phyloP scores from a whole-genome alignment of 2,797 vertebrate genomes.

The Lacerta viridis region DNA sequence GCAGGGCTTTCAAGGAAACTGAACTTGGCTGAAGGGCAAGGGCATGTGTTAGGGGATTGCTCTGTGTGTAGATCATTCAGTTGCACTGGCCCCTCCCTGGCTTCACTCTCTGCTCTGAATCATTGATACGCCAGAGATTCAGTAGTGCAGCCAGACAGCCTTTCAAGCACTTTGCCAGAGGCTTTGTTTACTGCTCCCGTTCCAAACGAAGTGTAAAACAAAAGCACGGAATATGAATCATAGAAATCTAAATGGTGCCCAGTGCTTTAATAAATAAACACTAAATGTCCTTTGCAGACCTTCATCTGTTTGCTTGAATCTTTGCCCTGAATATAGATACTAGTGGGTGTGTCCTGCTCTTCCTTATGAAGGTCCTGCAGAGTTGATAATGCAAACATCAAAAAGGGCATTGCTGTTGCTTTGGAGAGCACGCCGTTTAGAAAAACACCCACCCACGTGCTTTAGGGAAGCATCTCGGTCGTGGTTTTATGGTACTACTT shows the following conservation, averaged over 20 bases:
- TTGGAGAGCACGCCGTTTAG: not conserved
- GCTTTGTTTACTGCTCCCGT: constrained; percentile 21
- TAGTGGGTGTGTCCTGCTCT: rapidly evolving
- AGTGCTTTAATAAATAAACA: constrained; percentile 37
- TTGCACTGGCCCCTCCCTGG: constrained; percentile 37
- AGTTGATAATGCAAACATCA: not conserved
- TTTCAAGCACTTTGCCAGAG: constrained; percentile 17
- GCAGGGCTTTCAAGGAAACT: not conserved
- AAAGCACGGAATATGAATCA: constrained; percentile 36
- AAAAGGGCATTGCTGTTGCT: not conserved
- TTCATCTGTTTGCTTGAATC: constrained; percentile 41
- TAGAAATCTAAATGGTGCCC: constrained; percentile 60
- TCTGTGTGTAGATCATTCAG: not conserved
- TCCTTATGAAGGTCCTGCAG: not conserved
- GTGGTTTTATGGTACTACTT: not conserved
- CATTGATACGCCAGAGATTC: constrained; percentile 38
- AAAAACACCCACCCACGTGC: not conserved
- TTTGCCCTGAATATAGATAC: not conserved
- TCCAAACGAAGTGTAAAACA: constrained; percentile 54
- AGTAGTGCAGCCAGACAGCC: constrained; percentile 41
- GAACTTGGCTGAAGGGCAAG: constrained; percentile 5
- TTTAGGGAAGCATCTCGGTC: not conserved
- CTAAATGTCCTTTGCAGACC: constrained; percentile 44
- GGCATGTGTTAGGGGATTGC: not conserved
- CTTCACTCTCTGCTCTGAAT: constrained; percentile 12